Base-by-base conservation (phyloP, 2,888 invertebrate genomes). In the Pachliopta kotzebuea region DNA sequence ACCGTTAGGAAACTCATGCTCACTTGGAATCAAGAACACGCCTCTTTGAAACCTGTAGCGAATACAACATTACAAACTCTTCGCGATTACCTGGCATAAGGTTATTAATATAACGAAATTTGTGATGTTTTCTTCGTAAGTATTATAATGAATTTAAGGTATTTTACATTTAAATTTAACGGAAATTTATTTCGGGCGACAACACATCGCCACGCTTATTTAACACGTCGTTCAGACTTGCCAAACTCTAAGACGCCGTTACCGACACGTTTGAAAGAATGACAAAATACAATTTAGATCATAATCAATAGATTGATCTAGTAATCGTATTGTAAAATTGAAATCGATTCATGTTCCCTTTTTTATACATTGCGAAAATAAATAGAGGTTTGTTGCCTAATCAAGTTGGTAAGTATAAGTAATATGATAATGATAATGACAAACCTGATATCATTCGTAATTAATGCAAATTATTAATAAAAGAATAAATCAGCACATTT, bases 191-290 rank as follows among this genome's bases (percentile, higher is more conserved):
- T 63, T 63, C 54, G 50, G 59, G 45, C 45, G 29, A 53, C 56
- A 57, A 60, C 65, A 56, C 42, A n/a, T 42, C 50, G 49, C 60
- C 60, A 65, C 50, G 65, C 56, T 61, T 37, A 65, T 65, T 65
- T 61, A 20, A 65, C 65, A 53, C 29, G 57, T 65, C 65, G 57
- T 53, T 65, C 60, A 60, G 56, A 60, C 45, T 56, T 29, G 56
- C 24, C 56, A 60, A 55, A 55, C 50, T 56, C 52, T 60, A 29
- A 49, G 26, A 49, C n/a, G 11, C 23, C 20, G 4, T 42, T 23
- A 18, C 18, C 23, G 6, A 49, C 49, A 4, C 9, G 23, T 57
- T 42, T 57, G 11, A 26, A 54, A 54, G 54, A 26, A 54, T 54
- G 24, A 11, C 37, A 37, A 37, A 37, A 54, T 23, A 37, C 23